phyloP scores from a whole-genome alignment of 92 coral and sea anemone genomes.

The Chrysogorgia sp. region DNA sequence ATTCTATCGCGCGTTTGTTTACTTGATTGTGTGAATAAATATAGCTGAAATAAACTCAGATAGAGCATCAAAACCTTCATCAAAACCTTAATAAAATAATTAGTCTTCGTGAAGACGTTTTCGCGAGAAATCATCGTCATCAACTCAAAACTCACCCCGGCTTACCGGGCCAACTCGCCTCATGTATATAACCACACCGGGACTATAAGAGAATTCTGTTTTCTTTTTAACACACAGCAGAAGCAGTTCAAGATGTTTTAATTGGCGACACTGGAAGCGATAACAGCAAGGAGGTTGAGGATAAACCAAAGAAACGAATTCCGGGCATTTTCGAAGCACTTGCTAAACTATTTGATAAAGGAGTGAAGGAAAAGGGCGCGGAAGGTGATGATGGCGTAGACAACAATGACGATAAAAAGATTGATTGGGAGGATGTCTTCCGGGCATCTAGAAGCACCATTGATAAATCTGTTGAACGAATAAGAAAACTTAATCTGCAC shows the following conservation, averaged over 20 bases:
- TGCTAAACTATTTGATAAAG: conserved; percentile 28
- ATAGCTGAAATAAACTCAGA: too few relatives aligned
- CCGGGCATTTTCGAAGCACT: not conserved
- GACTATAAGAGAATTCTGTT: not conserved
- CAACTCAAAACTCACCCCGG: too few relatives aligned
- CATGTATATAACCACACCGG: not conserved
- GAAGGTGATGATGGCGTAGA: conserved; percentile 9
- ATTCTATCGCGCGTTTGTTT: too few relatives aligned
- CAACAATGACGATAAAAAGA: conserved; percentile 4
- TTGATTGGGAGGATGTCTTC: conserved; percentile 10
- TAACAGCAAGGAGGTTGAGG: not conserved
- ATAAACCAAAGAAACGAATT: not conserved
- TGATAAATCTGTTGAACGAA: conserved; percentile 7
- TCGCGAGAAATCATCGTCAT: too few relatives aligned
- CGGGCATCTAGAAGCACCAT: conserved; percentile 1
- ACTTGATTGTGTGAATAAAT: too few relatives aligned
- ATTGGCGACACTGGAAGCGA: not conserved
- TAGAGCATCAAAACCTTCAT: too few relatives aligned
- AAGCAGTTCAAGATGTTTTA: not conserved
- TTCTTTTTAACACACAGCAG: not conserved
- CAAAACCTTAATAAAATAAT: too few relatives aligned
- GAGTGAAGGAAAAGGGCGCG: not conserved
- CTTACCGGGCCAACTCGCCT: too few relatives aligned
- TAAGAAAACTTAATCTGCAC: conserved; percentile 4
- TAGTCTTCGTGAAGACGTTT: too few relatives aligned